phyloP scores from a whole-genome alignment of 2,797 vertebrate genomes.

The Poeciliopsis infans region DNA sequence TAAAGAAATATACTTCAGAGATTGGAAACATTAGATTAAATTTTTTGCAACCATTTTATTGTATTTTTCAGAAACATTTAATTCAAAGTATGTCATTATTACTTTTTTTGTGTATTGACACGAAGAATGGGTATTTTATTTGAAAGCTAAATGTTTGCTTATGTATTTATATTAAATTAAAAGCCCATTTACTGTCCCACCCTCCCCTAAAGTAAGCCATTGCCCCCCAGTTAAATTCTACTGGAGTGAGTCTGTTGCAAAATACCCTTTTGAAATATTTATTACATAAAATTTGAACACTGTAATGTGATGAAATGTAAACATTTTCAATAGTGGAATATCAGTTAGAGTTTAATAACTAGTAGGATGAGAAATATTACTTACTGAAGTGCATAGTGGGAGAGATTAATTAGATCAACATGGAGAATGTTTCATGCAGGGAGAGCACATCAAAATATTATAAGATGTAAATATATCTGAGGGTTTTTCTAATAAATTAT shows the following conservation, averaged over 20 bases:
- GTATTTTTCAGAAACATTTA: too few species aligned
- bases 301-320: not conserved
- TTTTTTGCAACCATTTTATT: too few species aligned
- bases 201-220: too few species aligned
- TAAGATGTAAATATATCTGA: not conserved
- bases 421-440: not conserved
- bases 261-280: not conserved
- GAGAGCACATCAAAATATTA: conserved; percentile 3
- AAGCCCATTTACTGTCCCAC: too few species aligned
- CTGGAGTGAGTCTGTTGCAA: not conserved
- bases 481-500: not conserved
- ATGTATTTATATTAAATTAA: too few species aligned
- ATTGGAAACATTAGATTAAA: too few species aligned
- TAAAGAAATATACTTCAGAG: too few species aligned
- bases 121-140: too few species aligned
- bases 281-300: not conserved
- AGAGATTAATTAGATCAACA: not conserved
- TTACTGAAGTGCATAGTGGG: not conserved
- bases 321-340: not conserved
- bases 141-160: too few species aligned
- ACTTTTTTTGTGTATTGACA: too few species aligned
- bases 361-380: not conserved
- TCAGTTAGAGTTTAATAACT: not conserved
- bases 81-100: too few species aligned
- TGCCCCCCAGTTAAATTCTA: too few species aligned